These are phyloP conservation scores for Austrolebias charrua DNA, from an alignment of 2,797 vertebrate genomes.

Conservation along the genomic window DNA sequence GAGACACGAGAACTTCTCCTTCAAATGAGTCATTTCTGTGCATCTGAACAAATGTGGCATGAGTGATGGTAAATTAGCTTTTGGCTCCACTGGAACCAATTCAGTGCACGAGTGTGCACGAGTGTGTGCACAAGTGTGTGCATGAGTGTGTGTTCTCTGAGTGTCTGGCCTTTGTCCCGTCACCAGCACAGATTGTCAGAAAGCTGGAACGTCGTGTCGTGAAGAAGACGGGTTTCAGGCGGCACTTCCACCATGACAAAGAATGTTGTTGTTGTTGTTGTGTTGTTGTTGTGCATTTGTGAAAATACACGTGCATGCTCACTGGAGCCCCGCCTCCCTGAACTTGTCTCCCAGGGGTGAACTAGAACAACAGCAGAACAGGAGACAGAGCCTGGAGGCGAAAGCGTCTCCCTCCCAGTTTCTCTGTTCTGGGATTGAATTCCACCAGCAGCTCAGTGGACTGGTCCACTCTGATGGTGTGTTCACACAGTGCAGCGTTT, in stretches of 20 bases:
- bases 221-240: slow-evolving; percentile 32
- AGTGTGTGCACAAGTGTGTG: slow-evolving; percentile 11
- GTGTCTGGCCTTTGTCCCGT: slow-evolving; percentile 56
- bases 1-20: slow-evolving; percentile 57
- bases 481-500: too few species aligned
- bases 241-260: slow-evolving; percentile 36
- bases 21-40: slow-evolving; percentile 52
- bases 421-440: too few species aligned
- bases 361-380: slow-evolving; percentile 56
- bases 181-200: slow-evolving; percentile 55
- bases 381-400: slow-evolving; percentile 62
- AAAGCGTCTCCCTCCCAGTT: too few species aligned
- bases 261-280: slow-evolving; percentile 14
- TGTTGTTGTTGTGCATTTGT: slow-evolving; percentile 26
- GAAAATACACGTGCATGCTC: slow-evolving; percentile 28
- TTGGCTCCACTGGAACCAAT: slow-evolving; percentile 79
- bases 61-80: slow-evolving; percentile 75
- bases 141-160: slow-evolving; percentile 32
- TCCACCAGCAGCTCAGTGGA: too few species aligned
- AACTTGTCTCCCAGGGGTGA: slow-evolving; percentile 55
- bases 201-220: slow-evolving; percentile 47
- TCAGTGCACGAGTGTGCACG: slow-evolving; percentile 65
- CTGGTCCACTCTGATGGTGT: too few species aligned
- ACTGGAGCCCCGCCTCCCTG: slow-evolving; percentile 36
- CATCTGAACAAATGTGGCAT: slow-evolving; percentile 65